Evolutionary conservation across 2,113 vertebrate genomes (phyloP), one percentile per base, ranked within the genome.

Genomic region (Tricholaema leucomelas): DNA sequence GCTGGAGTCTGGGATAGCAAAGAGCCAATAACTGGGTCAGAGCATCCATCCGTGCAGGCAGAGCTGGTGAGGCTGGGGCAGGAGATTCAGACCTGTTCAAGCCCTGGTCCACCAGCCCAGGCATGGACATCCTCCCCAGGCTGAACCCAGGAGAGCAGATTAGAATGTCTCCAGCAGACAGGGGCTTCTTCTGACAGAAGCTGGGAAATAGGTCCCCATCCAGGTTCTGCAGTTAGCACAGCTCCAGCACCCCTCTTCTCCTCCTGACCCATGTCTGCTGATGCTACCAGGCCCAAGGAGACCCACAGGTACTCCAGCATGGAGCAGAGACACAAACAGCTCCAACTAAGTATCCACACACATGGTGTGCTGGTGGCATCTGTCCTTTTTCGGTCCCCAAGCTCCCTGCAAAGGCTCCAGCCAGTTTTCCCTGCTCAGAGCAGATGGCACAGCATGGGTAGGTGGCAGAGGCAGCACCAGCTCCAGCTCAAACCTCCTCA

Each of bases 251-350:
- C 48, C 40, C 23, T 60, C 13, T 80, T 61, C 59, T 72, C 18
- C 6, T 25, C 25, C 75, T 2, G 8, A 4, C 2, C 74, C 38
- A 3, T 2, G 0, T 3, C 9, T 60, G 63, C 40, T 55, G 61
- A 5, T 8, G 67, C 40, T 74, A 40, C 15, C 2, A 1, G 48
- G 3, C 2, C 58, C 0, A 0, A 23, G 44, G 35, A 58, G 31
- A 40, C 0, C 14, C 2, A 6, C 0, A 0, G 76, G 8, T 17
- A 8, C 12, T 6, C 21, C 50, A 19, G 59, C 35, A 44, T 0
- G 0, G 71, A 87, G 59, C 15, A 3, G 0, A 59, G 71, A 58
- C 5, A 6, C 0, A 0, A 21, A 3, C 0, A 0, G 59, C 16
- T 73, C 71, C 38, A 75, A 4, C 15, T 0, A 6, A 81, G 63